A percentile compares a stretch with the other conserved stretches of the same genome.
Conservation (phyloP, 2,113 vertebrate species). For the Paedocypris sp. region DNA sequence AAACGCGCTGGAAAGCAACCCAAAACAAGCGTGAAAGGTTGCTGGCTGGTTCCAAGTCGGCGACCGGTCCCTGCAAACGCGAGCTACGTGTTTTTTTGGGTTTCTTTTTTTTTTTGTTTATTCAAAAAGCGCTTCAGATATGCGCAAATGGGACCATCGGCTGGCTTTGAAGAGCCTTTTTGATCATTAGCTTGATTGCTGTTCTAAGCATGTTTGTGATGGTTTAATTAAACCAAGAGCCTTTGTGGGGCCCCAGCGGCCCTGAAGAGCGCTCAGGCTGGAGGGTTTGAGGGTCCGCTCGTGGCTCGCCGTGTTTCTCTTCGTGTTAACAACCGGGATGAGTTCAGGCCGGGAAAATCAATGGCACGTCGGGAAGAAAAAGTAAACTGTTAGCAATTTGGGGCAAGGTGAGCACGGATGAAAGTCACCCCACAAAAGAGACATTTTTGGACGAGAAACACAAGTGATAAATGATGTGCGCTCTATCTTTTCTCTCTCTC, state of each 20-base stretch:
- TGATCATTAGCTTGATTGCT: conserved; percentile 42
- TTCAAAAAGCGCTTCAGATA: conserved; percentile 25
- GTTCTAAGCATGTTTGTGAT: conserved; percentile 40
- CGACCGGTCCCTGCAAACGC: conserved; percentile 28
- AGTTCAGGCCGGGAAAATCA: conserved; percentile 8
- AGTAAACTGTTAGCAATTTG: conserved; percentile 33
- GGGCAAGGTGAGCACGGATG: conserved; percentile 42
- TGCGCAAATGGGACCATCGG: conserved; percentile 30
- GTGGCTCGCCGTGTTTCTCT: not conserved
- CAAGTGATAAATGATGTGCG: conserved; percentile 33
- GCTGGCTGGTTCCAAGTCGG: conserved; percentile 14
- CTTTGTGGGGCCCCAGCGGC: conserved; percentile 19
- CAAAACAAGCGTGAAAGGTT: conserved; percentile 36
- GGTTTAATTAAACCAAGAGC: conserved; percentile 43
- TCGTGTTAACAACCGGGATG: conserved; percentile 11
- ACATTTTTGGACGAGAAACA: conserved; percentile 31
- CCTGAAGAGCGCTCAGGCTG: conserved; percentile 19
- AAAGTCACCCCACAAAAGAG: conserved; percentile 39
- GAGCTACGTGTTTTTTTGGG: conserved; percentile 13
- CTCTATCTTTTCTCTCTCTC: conserved; percentile 12
- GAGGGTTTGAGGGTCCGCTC: conserved; percentile 25
- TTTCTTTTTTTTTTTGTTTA: conserved; percentile 32
- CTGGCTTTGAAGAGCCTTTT: conserved; percentile 41
- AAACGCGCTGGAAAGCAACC: conserved; percentile 43
- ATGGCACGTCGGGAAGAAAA: conserved; percentile 15